A percentile compares a stretch with the other conserved stretches of the same genome.
Evolutionary conservation across 2,888 invertebrate species (phyloP).

Genomic region (Invenusta paracnida): DNA sequence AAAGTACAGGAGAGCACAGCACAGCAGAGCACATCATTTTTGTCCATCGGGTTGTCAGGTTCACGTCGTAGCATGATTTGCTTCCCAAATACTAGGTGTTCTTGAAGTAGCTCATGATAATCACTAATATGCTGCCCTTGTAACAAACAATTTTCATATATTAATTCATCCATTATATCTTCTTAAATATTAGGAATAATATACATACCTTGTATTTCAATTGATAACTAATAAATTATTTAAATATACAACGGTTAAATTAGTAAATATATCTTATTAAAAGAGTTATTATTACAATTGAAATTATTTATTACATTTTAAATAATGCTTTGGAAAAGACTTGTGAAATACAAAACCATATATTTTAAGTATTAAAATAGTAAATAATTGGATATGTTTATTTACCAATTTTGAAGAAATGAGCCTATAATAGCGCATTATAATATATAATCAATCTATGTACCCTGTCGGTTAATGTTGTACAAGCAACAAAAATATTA

Average conservation of each 20-base stretch:
- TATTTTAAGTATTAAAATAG: background rate
- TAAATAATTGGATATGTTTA: background rate
- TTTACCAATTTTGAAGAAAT: background rate
- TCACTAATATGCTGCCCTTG: conserved; percentile 16
- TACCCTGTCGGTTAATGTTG: background rate
- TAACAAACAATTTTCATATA: conserved; percentile 21
- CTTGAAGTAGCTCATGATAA: conserved; percentile 12
- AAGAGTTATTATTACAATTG: background rate
- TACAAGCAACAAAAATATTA: background rate
- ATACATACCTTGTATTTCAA: background rate
- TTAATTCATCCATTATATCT: conserved; percentile 7
- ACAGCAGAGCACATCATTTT: background rate
- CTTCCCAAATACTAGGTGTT: too few relatives aligned
- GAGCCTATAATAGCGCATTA: background rate
- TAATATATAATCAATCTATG: background rate
- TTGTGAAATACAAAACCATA: too few relatives aligned
- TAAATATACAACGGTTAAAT: background rate
- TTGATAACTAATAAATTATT: background rate
- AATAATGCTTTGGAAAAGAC: background rate
- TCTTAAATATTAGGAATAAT: conserved; percentile 2
- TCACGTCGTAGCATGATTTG: too few relatives aligned
- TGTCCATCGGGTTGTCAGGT: too few relatives aligned
- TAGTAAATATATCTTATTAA: background rate
- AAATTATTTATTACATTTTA: background rate
- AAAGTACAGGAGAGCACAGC: background rate